Conservation (phyloP, 2,113 vertebrate genomes). For the Pelecanoides urinatrix region DNA sequence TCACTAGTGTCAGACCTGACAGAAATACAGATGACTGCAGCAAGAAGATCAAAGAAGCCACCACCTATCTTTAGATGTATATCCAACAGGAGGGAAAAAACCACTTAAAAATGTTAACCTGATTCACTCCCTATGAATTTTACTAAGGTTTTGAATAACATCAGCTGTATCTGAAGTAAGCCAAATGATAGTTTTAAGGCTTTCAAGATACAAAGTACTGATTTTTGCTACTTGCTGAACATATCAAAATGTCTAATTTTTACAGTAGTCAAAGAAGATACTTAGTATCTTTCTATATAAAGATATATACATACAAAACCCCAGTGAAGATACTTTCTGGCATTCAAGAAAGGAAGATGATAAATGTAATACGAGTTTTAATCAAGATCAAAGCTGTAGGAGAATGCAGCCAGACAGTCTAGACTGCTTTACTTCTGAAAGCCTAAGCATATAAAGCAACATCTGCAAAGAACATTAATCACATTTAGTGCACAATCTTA, state of each 20-base stretch:
- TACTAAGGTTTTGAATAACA: not conserved
- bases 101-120: not conserved
- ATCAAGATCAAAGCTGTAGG: conserved; percentile 81
- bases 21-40: not conserved
- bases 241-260: not conserved
- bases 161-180: not conserved
- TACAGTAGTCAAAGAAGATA: not conserved
- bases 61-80: not conserved
- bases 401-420: conserved; percentile 80
- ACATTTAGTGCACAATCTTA: conserved; percentile 69
- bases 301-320: not conserved
- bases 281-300: not conserved
- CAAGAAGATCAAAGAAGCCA: not conserved
- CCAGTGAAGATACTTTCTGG: not conserved
- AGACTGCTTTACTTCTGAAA: conserved; percentile 74
- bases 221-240: not conserved
- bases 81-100: not conserved
- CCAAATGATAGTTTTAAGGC: not conserved
- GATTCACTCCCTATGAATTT: not conserved
- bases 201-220: not conserved
- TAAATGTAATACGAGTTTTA: conserved; percentile 79
- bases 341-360: conserved; percentile 59
- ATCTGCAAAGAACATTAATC: conserved; percentile 82
- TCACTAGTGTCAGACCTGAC: not conserved
- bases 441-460: conserved; percentile 78